Evolutionary conservation across 2,797 vertebrate genomes (phyloP), one percentile per base, ranked within the genome.

Genomic region (Chrysocyon brachyurus): DNA sequence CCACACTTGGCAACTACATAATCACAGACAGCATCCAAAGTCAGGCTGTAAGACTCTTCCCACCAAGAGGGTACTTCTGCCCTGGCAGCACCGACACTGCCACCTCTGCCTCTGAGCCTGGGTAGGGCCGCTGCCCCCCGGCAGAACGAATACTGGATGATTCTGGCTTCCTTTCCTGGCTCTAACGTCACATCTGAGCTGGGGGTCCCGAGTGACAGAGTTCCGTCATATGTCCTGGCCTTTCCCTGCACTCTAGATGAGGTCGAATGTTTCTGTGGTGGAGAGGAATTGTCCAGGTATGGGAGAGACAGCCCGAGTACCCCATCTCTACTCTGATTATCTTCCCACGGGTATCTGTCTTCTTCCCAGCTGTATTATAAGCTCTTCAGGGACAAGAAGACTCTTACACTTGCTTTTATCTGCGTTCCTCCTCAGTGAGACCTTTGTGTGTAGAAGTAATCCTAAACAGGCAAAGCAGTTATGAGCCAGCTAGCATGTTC

Each of bases 211-310:
- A 33, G 0, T 2, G 72, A 22, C 52, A 21, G 78, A 40, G 3
- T 7, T 64, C n/a, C 5, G 0, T 49, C 16, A 2, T 3, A 12
- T 14, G 19, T 12, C 24, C 10, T 19, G 12, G 14, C 26, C 10
- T 46, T 28, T 88, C 0, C 0, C 16, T 22, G 49, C 26, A 22
- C 63, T 63, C 6, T 28, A 15, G 86, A 46, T 28, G 40, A 52
- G 73, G 21, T 8, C 22, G 79, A 0, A 3, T 5, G 31, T 68
- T 52, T 14, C 0, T 70, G 19, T 12, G 28, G 31, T 28, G 8
- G 26, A 93, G 46, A n/a, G 33, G 16, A 7, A 12, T 26, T 70
- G 61, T 88, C 33, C 33, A 49, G 52, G 14, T 15, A 6, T 2
- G 26, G 70, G 28, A 70, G 22, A 40, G 24, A 26, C 49, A 54